These are phyloP conservation scores for Anagyrus pseudococci DNA, from an alignment of 2,888 invertebrate species.

Conservation along the genomic window DNA sequence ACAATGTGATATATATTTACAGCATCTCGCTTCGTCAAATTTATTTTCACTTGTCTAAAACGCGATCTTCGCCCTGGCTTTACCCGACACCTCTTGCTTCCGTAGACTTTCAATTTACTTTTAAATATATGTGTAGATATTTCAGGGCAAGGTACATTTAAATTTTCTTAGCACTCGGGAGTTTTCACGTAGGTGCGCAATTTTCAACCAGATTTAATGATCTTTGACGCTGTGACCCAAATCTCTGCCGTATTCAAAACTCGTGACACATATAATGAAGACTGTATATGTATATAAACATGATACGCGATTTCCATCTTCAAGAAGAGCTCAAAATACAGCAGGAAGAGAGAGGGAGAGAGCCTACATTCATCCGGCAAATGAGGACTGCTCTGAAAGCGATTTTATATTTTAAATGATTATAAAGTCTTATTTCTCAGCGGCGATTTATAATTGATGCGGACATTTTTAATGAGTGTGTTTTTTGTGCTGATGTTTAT, in stretches of 20 bases:
- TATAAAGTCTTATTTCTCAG: background rate
- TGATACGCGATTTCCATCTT: background rate
- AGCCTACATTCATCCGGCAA: background rate
- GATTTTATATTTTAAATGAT: too few species aligned
- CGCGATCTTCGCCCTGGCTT: background rate
- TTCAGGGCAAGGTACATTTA: background rate
- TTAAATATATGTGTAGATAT: too few species aligned
- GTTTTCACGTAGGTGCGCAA: slow-evolving; percentile 2
- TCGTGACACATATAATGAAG: background rate
- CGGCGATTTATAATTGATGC: too few species aligned
- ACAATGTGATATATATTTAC: too few species aligned
- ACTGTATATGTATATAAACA: background rate
- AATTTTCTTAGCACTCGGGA: slow-evolving; percentile 6
- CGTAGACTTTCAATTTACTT: too few species aligned
- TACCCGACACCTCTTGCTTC: background rate
- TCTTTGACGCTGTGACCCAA: slow-evolving; percentile 2
- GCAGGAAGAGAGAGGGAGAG: background rate
- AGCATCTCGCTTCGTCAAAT: too few species aligned
- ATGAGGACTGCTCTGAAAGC: background rate
- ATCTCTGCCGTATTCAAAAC: background rate
- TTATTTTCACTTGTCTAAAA: too few species aligned
- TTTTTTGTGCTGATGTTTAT: background rate
- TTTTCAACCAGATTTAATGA: slow-evolving; percentile 1
- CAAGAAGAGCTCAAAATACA: too few species aligned
- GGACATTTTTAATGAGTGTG: background rate